Evolutionary conservation across 2,797 vertebrate species (phyloP).

Genomic region (Apogon talboti): DNA sequence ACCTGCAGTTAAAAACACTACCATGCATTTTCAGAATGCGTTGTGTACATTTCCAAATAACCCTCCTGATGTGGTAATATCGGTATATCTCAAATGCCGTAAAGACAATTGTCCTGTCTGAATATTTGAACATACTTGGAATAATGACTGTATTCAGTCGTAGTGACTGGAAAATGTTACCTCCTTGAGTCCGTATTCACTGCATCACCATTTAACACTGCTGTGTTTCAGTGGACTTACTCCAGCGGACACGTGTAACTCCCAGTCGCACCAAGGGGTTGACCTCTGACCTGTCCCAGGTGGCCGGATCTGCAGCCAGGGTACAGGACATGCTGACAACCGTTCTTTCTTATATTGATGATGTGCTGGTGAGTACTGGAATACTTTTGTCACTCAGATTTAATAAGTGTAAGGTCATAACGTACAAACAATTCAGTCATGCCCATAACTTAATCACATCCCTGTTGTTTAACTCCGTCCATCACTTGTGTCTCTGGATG

Average conservation of each 20-base stretch:
- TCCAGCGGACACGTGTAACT: slow-evolving; percentile 91
- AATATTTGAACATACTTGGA: no score
- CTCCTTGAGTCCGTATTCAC: no score
- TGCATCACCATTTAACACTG: no score
- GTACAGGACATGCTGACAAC: slow-evolving; percentile 94
- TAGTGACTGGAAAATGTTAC: no score
- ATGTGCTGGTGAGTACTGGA: slow-evolving; percentile 90
- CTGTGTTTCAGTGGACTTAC: slow-evolving; percentile 88
- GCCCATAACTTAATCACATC: not conserved
- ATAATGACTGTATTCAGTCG: no score
- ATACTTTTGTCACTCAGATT: not conserved
- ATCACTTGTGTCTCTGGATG: not conserved
- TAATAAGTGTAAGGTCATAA: not conserved
- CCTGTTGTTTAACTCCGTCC: not conserved
- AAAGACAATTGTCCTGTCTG: no score
- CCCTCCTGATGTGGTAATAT: no score
- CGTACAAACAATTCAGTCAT: not conserved
- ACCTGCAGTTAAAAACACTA: no score
- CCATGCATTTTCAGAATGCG: no score
- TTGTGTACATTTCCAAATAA: no score
- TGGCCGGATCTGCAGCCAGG: slow-evolving; percentile 88
- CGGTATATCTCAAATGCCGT: no score
- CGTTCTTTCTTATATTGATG: slow-evolving; percentile 93
- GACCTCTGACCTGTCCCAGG: slow-evolving; percentile 95
- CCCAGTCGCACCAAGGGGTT: slow-evolving; percentile 91